Evolutionary conservation across 1,140 invertebrate genomes (phyloP), one percentile per base, ranked within the genome.

Genomic region (Pseudomyrmex sp.): DNA sequence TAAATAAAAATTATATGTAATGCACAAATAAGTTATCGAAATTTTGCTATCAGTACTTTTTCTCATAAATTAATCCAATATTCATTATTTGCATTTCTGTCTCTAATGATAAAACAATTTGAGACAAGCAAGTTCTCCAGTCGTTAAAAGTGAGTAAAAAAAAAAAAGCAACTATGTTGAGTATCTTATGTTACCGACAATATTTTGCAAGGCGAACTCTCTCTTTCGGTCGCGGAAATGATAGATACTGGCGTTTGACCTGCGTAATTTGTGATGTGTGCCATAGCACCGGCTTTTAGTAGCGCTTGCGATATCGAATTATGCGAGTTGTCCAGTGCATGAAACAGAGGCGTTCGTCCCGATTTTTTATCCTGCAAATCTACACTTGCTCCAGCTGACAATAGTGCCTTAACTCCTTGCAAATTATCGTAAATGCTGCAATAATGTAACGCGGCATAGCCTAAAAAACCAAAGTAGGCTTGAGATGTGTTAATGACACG

Each of bases 281-380:
- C 54, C n/a, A 85, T 62, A 5, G 92, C 93, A 10, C 90, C 91
- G 2, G 77, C 52, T 1, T 80, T 69, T 56, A 93, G n/a, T 8
- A 93, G 62, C 18, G 76, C 63, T 23, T 85, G 74, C 0, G 86
- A 89, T 0, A 92, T 44, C 0, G 5, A 5, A 56, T 5, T 5
- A 61, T n/a, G 7, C 85, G 63, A 13, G 61, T 89, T 88, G 44
- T 93, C 92, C 0, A 93, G 20, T 5, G 92, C 92, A 74, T 92
- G 90, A 82, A 93, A 93, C 8, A 93, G 70, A 4, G 93, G n/a
- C 2, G 93, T 93, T 75, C 92, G 88, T 4, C 93, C 93, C 2
- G 91, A 93, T 83, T 86, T 91, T 23, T 83, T 75, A 61, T 93
- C 93, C 7, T 83, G 86, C 2, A 92, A 26, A 84, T 93, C 90